Base-by-base conservation (phyloP, 2,113 vertebrate species). In the Saiga tatarica region DNA sequence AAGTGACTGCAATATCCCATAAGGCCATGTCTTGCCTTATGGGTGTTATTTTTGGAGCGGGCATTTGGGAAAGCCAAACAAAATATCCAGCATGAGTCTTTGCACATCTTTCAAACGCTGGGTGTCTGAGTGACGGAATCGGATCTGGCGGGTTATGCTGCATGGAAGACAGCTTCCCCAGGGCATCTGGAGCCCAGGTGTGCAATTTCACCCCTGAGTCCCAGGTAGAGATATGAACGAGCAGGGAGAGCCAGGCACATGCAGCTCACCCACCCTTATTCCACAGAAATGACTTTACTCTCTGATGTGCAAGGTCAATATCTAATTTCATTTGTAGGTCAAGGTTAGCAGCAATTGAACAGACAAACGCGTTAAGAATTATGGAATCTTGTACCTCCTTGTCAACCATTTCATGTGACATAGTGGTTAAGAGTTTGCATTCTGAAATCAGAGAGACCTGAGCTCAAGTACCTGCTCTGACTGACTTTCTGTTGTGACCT, bases 121-220 rank as follows among this genome's bases (percentile, higher is more conserved):
- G 84, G 42, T 87, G 60, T 23, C 30, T 23, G 50, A 83, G 39
- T 26, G 87, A 89, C n/a, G 57, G 86, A 86, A 67, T 5, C 23
- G 4, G 64, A 53, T 57, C n/a, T 5, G 60, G 89, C 25, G 11
- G 28, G 52, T 30, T 2, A 7, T 16, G 81, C 64, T 17, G 13
- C 39, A 42, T n/a, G 23, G 16, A 33, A 74, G 39, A 42, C 60
- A 50, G 67, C 64, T 86, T 45, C 55, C 42, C 42, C n/a, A 39
- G 23, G 39, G 39, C 97, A 97, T 97, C 96, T 97, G 97, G 91
- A 91, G 47, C 83, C 87, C 96, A 98, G 97, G 95, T 96, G 95
- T 89, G 60, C 0, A 30, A 53, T 42, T 81, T 64, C n/a, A 39
- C 16, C 8, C n/a, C 71, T 39, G 47, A 53, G 28, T 55, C 59